These are phyloP conservation scores for Dreissena polymorpha DNA, from an alignment of 1,140 invertebrate species.

Conservation along the genomic window DNA sequence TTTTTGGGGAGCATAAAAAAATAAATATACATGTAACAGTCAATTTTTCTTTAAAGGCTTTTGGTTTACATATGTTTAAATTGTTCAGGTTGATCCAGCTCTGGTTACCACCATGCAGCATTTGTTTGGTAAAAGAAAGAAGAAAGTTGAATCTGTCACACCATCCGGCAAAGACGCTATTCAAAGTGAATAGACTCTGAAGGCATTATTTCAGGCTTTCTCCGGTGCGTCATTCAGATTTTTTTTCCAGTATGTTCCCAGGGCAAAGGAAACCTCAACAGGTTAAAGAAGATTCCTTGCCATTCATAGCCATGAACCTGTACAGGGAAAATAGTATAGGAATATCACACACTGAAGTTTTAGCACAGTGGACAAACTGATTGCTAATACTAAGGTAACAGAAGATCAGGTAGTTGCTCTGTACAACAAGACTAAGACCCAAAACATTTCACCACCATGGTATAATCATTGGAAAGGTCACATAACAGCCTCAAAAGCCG, in stretches of 20 bases:
- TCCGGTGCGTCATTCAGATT: not conserved
- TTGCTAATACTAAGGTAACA: not conserved
- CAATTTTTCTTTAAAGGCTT: no score
- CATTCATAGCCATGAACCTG: no score
- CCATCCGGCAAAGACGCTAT: not conserved
- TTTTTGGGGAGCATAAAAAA: no score
- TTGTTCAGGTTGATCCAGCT: not conserved
- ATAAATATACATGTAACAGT: no score
- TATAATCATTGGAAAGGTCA: constrained; percentile 2
- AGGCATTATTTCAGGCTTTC: not conserved
- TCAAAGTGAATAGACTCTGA: not conserved
- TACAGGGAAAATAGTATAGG: not conserved
- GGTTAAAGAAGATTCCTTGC: no score
- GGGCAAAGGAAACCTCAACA: not conserved
- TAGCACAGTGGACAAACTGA: not conserved
- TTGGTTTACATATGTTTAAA: not conserved
- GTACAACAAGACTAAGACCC: not conserved
- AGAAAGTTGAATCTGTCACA: not conserved
- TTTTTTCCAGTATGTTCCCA: not conserved
- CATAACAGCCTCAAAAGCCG: not conserved
- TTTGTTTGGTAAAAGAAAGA: constrained; percentile 2
- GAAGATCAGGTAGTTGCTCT: no score
- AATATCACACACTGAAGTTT: not conserved
- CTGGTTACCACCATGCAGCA: not conserved
- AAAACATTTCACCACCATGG: not conserved